These are phyloP conservation scores for Zophobas morio DNA, from an alignment of 1,140 invertebrate genomes.

Conservation along the genomic window DNA sequence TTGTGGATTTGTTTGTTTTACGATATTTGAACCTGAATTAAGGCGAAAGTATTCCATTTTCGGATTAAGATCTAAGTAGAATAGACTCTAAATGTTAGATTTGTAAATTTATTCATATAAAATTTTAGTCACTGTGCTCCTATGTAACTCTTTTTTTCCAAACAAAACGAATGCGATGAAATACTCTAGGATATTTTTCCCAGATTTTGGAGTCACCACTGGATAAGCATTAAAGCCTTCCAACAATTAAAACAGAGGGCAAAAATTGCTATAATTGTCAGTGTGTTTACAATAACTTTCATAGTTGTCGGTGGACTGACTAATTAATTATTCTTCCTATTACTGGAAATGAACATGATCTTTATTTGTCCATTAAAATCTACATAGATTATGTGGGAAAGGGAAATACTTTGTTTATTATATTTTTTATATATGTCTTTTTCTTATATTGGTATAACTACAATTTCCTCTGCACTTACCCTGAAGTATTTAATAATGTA, in stretches of 20 bases:
- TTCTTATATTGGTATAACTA: neutral
- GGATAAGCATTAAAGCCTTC: neutral
- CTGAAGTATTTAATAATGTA: neutral
- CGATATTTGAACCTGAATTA: neutral
- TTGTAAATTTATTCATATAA: neutral
- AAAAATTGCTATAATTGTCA: neutral
- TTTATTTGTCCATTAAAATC: conserved; percentile 4
- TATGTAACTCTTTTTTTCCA: neutral
- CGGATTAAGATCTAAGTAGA: neutral
- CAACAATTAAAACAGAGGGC: neutral
- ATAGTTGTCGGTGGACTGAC: neutral
- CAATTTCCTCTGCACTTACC: neutral
- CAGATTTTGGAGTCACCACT: neutral
- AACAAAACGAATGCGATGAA: neutral
- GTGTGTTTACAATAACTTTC: neutral
- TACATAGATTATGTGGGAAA: neutral
- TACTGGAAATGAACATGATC: neutral
- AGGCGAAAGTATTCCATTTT: conserved; percentile 3
- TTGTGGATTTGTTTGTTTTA: neutral
- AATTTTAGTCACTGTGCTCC: neutral
- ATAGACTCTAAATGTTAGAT: neutral
- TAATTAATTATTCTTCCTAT: neutral
- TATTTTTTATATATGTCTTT: neutral
- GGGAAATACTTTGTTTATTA: neutral
- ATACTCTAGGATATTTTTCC: conserved; percentile 1